Percentiles rank a stretch among this genome's conserved stretches.
phyloP scores from a whole-genome alignment of 2,888 invertebrate genomes.

The Rugalucina vietnamica region DNA sequence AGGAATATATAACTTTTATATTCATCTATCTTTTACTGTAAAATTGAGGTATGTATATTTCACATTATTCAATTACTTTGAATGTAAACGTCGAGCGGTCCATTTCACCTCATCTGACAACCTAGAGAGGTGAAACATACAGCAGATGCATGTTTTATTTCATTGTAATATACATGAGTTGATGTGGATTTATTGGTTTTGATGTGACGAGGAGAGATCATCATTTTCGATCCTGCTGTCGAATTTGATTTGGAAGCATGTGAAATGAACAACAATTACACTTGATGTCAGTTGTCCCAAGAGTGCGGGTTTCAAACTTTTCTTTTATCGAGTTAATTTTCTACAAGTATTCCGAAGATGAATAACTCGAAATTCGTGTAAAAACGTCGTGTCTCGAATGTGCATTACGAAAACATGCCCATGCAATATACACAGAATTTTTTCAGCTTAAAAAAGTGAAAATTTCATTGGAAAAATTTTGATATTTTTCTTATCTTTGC shows the following conservation, averaged over 20 bases:
- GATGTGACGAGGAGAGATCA: slow-evolving; percentile 46
- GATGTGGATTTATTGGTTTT: slow-evolving; percentile 57
- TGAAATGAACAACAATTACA: slow-evolving; percentile 58
- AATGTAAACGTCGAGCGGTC: slow-evolving; percentile 17
- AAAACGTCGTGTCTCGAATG: background rate
- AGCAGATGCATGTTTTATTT: slow-evolving; percentile 27
- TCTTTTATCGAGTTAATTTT: slow-evolving; percentile 41
- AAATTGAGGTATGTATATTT: slow-evolving; percentile 61
- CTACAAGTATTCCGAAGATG: background rate
- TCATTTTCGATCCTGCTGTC: slow-evolving; percentile 62
- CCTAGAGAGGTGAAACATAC: slow-evolving; percentile 1
- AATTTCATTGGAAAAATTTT: too few relatives aligned
- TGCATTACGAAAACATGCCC: background rate
- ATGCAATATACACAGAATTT: slow-evolving; percentile 54
- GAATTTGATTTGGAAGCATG: slow-evolving; percentile 56
- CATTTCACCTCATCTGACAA: slow-evolving; percentile 11
- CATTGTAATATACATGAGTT: slow-evolving; percentile 36
- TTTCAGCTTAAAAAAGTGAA: too few relatives aligned
- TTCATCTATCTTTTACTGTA: slow-evolving; percentile 53
- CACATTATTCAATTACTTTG: slow-evolving; percentile 34
- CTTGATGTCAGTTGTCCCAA: slow-evolving; percentile 52
- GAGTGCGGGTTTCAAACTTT: slow-evolving; percentile 48
- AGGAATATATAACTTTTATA: slow-evolving; percentile 58
- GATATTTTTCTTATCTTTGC: too few relatives aligned
- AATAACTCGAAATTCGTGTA: background rate